Base-by-base conservation (phyloP, 2,888 invertebrate species). In the Caenorhabditis becei region DNA sequence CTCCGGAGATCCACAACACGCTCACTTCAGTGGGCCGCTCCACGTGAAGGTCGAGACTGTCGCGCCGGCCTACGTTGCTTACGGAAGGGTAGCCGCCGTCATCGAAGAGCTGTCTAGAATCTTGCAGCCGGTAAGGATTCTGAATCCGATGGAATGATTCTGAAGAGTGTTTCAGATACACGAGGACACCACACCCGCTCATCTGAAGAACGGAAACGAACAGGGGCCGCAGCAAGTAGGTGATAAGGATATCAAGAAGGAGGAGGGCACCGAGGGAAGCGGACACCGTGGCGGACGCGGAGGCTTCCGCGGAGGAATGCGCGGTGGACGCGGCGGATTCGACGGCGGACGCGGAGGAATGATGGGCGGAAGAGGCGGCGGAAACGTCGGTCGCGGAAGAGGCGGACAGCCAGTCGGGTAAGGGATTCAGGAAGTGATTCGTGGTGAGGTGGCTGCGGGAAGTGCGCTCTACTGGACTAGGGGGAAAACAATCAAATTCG, bases 21-120 rank as follows among this genome's bases (percentile, higher is more conserved):
- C 90, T 20, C 91, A 91, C 77, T 91, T 86, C 75, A 88, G 85
- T 23, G 90, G 89, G 1, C 91, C 91, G n/a, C 87, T 91, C 53
- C 91, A 91, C 72, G 91, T 91, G 2, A 89, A 89, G 32, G 87
- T 85, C 10, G 91, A 91, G 77, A 90, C 90, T 4, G 86, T 83
- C 14, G 91, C 90, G 2, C 89, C 91, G 2, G 86, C 90, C 0
- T 84, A 87, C 47, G 70, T 91, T 26, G 91, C 91, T 11, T 91
- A 91, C 65, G 75, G 82, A 51, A 77, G 91, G 28, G 86, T 91
- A 10, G 84, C 90, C n/a, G 87, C 86, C 3, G 91, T 91, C 7
- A 82, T 90, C 7, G 88, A 88, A 32, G 88, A 89, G 26, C 79
- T 90, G 18, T 77, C 84, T 10, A 70, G 88, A 58, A 82, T 89